Evolutionary conservation across 1,140 invertebrate species (phyloP).

Genomic region (Zaprionus capensis): DNA sequence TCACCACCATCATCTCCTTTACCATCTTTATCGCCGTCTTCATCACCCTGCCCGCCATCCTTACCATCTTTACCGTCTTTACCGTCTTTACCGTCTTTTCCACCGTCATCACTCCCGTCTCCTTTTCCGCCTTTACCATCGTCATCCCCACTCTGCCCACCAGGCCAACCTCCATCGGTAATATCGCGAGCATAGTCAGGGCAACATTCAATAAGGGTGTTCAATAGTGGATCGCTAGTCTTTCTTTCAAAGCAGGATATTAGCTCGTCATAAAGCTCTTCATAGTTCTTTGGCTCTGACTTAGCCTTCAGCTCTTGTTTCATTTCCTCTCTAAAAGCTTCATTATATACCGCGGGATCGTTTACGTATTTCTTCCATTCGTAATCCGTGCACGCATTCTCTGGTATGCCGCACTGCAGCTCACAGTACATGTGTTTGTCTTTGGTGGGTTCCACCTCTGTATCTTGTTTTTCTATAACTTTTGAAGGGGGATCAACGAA

Average conservation of each 20-base stretch:
- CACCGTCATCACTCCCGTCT: background rate
- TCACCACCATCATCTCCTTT: background rate
- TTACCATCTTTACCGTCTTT: background rate
- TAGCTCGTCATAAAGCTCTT: constrained; percentile 54
- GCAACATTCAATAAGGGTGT: constrained; percentile 30
- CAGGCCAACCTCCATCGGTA: background rate
- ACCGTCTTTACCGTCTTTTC: background rate
- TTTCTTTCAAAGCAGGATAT: constrained; percentile 42
- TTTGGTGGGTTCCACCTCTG: background rate
- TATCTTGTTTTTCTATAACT: constrained; percentile 12
- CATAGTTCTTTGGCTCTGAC: constrained; percentile 58
- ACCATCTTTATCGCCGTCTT: background rate
- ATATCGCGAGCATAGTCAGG: background rate
- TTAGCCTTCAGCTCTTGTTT: background rate
- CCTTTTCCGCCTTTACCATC: background rate
- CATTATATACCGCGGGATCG: constrained; percentile 6
- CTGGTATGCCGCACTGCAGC: constrained; percentile 14
- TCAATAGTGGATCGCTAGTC: background rate
- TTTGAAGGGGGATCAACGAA: constrained; percentile 1
- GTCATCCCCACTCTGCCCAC: background rate
- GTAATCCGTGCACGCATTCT: constrained; percentile 47
- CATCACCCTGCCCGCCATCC: background rate
- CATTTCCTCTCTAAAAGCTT: constrained; percentile 8
- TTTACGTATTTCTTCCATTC: constrained; percentile 48
- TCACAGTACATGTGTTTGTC: constrained; percentile 37